These are phyloP conservation scores for Linyphia triangularis DNA, from an alignment of 2,888 invertebrate species.

Conservation along the genomic window DNA sequence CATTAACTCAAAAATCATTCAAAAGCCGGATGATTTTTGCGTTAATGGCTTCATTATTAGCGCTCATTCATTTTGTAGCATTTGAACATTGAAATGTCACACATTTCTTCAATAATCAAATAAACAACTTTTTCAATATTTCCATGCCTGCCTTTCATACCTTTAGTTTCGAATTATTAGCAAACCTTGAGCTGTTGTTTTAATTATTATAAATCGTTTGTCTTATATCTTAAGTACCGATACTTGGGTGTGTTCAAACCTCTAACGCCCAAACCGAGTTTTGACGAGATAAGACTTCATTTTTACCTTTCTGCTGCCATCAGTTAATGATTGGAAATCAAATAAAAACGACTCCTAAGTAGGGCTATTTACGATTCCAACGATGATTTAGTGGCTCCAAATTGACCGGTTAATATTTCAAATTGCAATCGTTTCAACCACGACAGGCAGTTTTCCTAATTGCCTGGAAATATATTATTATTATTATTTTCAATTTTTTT, in stretches of 20 bases:
- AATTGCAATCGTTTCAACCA: constrained; percentile 14
- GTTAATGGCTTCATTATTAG: too few relatives aligned
- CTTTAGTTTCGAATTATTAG: not conserved
- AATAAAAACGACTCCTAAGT: constrained; percentile 44
- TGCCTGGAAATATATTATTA: constrained; percentile 33
- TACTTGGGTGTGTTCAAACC: constrained; percentile 29
- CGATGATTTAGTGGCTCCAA: constrained; percentile 51
- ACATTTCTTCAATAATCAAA: too few relatives aligned
- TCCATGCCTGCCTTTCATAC: not conserved
- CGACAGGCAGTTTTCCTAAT: constrained; percentile 36
- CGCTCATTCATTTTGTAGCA: too few relatives aligned
- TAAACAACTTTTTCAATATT: not conserved
- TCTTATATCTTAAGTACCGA: not conserved
- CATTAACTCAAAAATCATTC: too few relatives aligned
- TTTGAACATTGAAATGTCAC: too few relatives aligned
- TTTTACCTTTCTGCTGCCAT: constrained; percentile 1
- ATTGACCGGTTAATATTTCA: constrained; percentile 53
- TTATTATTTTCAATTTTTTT: constrained; percentile 3
- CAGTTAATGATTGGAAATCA: constrained; percentile 56
- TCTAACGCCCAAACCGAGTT: constrained; percentile 3
- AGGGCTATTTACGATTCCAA: constrained; percentile 33
- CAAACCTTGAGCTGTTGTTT: constrained; percentile 40
- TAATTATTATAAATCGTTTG: constrained; percentile 10
- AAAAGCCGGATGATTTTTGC: too few relatives aligned
- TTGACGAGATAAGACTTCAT: not conserved